Conservation (phyloP, 1,140 invertebrate species). For the Coptotermes formosanus region DNA sequence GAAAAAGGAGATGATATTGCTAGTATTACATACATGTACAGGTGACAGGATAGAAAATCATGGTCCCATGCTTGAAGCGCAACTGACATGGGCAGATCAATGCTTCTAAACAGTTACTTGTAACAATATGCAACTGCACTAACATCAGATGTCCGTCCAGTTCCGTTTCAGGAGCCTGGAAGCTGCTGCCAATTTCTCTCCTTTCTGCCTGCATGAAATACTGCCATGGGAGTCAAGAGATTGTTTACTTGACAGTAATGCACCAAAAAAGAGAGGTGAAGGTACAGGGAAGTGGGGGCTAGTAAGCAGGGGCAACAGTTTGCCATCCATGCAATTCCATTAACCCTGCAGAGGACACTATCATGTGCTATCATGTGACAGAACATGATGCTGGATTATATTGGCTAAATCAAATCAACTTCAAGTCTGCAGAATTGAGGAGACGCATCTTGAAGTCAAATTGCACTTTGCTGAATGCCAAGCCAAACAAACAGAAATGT, state of each 20-base stretch:
- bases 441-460: slow-evolving; percentile 3
- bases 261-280: not conserved
- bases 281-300: not conserved
- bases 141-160: not conserved
- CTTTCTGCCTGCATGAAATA: slow-evolving; percentile 6
- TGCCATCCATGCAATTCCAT: not conserved
- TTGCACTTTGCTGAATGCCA: slow-evolving; percentile 10
- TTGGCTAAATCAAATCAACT: not conserved
- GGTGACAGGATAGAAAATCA: slow-evolving; percentile 4
- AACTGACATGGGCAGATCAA: not conserved
- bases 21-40: slow-evolving; percentile 26
- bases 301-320: not conserved
- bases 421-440: not conserved
- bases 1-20: slow-evolving; percentile 16
- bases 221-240: not conserved
- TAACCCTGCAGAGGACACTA: not conserved
- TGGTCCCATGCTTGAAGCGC: slow-evolving; percentile 22
- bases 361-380: not conserved
- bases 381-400: not conserved
- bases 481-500: slow-evolving; percentile 1
- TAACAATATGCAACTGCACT: not conserved
- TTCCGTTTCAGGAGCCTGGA: not conserved
- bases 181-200: not conserved
- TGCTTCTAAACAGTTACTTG: slow-evolving; percentile 13
- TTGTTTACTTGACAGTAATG: slow-evolving; percentile 11